Evolutionary conservation across 2,888 invertebrate genomes (phyloP).

Genomic region (Xylophagus ater): DNA sequence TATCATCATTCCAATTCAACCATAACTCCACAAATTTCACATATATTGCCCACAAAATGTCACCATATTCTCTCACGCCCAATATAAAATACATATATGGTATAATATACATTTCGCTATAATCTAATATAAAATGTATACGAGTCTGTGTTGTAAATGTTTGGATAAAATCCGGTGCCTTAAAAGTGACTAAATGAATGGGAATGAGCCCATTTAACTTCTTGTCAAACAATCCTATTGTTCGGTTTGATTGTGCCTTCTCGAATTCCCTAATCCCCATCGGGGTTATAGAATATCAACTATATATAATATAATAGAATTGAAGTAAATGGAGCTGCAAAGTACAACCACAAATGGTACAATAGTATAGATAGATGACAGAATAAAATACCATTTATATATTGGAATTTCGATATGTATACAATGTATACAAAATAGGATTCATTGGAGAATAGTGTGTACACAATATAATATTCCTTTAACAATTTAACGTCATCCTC

Average conservation of each 20-base stretch:
- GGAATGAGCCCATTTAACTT: slow-evolving; percentile 8
- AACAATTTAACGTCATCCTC: too few species aligned
- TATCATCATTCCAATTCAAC: too few species aligned
- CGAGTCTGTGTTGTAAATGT: too few species aligned
- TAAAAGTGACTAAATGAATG: background rate
- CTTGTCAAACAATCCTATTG: slow-evolving; percentile 12
- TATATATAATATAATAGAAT: slow-evolving; percentile 7
- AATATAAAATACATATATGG: background rate
- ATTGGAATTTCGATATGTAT: too few species aligned
- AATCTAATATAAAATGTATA: too few species aligned
- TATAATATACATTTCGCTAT: background rate
- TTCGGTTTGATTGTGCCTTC: slow-evolving; percentile 10
- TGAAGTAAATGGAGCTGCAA: slow-evolving; percentile 12
- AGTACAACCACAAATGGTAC: slow-evolving; percentile 12
- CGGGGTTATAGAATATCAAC: background rate
- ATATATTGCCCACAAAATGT: too few species aligned
- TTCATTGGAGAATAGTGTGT: too few species aligned
- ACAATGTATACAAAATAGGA: too few species aligned
- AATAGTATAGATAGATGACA: slow-evolving; percentile 11
- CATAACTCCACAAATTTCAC: too few species aligned
- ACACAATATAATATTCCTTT: too few species aligned
- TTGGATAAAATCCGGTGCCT: background rate
- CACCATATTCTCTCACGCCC: too few species aligned
- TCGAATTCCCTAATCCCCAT: slow-evolving; percentile 8
- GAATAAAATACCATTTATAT: too few species aligned